Evolutionary conservation across 2,888 invertebrate species (phyloP).

Genomic region (Nemoura dubitans): DNA sequence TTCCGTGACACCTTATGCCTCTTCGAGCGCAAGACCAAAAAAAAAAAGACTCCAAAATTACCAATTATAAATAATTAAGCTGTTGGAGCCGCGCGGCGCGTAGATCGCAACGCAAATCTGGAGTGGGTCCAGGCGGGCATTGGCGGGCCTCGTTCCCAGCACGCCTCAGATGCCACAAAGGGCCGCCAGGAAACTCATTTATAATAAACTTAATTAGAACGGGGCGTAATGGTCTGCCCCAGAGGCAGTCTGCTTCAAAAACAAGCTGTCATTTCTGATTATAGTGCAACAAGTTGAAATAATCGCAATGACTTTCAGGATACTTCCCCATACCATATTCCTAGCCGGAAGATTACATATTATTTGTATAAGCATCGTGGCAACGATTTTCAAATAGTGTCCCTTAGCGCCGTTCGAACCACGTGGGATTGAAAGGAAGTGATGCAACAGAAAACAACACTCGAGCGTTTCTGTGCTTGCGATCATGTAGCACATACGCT

Average conservation of each 20-base stretch:
- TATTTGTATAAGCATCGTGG: no score
- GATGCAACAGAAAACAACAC: no score
- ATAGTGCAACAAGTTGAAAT: constrained; percentile 4
- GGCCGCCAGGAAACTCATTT: constrained; percentile 1
- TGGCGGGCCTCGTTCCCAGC: neutral
- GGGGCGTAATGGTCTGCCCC: neutral
- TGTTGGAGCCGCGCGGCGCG: neutral
- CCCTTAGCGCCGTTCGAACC: no score
- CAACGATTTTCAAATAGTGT: no score
- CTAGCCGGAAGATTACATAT: no score
- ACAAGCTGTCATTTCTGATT: constrained; percentile 14
- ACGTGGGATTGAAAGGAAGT: no score
- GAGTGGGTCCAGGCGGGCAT: neutral
- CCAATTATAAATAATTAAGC: neutral
- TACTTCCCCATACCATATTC: no score
- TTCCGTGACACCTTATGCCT: neutral
- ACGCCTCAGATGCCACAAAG: neutral
- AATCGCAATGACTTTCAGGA: no score
- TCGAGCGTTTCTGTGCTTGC: no score
- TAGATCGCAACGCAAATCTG: neutral
- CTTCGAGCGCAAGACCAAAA: neutral
- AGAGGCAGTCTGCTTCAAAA: constrained; percentile 17
- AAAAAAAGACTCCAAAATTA: neutral
- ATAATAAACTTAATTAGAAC: constrained; percentile 25
- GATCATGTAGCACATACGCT: no score